phyloP scores from a whole-genome alignment of 2,888 invertebrate genomes.

The Miltochrista miniata region DNA sequence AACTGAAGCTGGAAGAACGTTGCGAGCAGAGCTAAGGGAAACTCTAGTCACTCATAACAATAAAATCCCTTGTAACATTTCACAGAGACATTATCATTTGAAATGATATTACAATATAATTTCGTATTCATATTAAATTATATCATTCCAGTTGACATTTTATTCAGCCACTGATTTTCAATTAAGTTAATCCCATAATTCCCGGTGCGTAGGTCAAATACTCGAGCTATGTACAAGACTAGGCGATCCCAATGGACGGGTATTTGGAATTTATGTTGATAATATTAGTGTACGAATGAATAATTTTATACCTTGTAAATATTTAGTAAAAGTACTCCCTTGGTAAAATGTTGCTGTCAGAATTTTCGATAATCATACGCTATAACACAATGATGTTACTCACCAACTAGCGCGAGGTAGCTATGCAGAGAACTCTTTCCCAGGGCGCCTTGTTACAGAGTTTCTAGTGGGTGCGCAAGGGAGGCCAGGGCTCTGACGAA shows the following conservation, averaged over 20 bases:
- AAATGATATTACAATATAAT: too few species aligned
- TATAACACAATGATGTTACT: too few species aligned
- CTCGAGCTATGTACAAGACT: constrained; percentile 29
- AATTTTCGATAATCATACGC: constrained; percentile 18
- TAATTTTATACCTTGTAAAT: constrained; percentile 30
- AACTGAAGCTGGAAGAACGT: too few species aligned
- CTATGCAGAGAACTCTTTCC: too few species aligned
- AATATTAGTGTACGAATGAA: constrained; percentile 36
- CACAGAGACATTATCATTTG: too few species aligned
- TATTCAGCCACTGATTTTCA: background rate
- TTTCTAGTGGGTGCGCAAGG: too few species aligned
- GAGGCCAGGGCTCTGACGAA: too few species aligned
- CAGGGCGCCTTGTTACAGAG: too few species aligned
- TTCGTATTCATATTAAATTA: background rate
- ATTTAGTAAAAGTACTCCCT: constrained; percentile 20
- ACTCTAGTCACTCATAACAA: too few species aligned
- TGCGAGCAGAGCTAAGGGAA: too few species aligned
- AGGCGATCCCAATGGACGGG: constrained; percentile 21
- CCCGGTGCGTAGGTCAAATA: constrained; percentile 22
- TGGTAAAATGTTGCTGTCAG: constrained; percentile 21
- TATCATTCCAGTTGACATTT: background rate
- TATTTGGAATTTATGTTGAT: constrained; percentile 35
- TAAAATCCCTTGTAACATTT: too few species aligned
- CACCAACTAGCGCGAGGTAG: too few species aligned
- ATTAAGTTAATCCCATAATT: constrained; percentile 19